Evolutionary conservation across 2,797 vertebrate genomes (phyloP).

Genomic region (Helicolenus hilgendorfi): DNA sequence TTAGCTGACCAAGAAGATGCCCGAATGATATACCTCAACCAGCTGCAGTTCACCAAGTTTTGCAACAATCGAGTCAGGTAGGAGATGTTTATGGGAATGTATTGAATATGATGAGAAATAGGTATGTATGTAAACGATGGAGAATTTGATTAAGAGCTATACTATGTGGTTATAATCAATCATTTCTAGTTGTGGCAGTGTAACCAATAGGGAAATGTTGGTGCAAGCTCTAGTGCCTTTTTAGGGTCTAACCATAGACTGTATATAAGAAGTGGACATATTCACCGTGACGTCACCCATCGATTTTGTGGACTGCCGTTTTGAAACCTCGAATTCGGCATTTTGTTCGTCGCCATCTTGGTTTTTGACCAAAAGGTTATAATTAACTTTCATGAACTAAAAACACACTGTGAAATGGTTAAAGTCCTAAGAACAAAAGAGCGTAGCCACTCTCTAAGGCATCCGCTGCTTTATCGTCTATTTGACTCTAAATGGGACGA

Average conservation of each 20-base stretch:
- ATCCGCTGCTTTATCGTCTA: too few relatives aligned
- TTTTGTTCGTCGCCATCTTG: too few relatives aligned
- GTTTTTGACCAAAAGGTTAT: too few relatives aligned
- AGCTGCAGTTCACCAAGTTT: slow-evolving; percentile 96
- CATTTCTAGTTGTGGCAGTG: background rate
- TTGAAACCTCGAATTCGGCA: too few relatives aligned
- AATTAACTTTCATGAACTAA: too few relatives aligned
- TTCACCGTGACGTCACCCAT: too few relatives aligned
- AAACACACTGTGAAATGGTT: too few relatives aligned
- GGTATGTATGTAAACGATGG: background rate
- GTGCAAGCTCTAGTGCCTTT: background rate
- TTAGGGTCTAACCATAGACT: background rate
- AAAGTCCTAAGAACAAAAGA: too few relatives aligned
- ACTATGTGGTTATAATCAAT: background rate
- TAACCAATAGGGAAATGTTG: background rate
- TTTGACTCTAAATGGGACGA: too few relatives aligned
- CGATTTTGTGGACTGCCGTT: too few relatives aligned
- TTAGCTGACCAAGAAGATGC: slow-evolving; percentile 97
- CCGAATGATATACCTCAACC: slow-evolving; percentile 97
- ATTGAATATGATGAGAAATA: background rate
- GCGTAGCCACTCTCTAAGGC: too few relatives aligned
- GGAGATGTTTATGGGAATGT: background rate
- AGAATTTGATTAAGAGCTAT: background rate
- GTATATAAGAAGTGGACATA: too few relatives aligned
- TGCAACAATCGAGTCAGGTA: slow-evolving; percentile 98